Evolutionary conservation across 1,140 invertebrate species (phyloP).

Genomic region (Pantala flavescens): DNA sequence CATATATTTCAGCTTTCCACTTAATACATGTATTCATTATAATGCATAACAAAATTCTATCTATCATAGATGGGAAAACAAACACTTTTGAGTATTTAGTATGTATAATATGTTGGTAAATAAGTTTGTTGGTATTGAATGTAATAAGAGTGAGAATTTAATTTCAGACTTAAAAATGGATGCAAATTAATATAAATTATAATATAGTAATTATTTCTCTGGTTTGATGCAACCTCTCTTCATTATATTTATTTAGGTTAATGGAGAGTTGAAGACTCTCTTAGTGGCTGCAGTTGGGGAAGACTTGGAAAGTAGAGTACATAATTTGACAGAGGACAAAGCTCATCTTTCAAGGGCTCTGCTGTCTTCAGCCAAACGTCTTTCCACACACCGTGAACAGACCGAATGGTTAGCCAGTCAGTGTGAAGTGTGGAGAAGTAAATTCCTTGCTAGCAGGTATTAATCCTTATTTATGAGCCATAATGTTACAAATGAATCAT

Average conservation of each 20-base stretch:
- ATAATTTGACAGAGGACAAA: conserved; percentile 82
- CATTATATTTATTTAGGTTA: conserved; percentile 51
- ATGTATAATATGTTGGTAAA: too few species aligned
- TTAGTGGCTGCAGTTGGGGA: conserved; percentile 88
- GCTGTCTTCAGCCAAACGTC: conserved; percentile 68
- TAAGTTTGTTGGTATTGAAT: too few species aligned
- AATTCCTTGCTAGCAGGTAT: conserved; percentile 85
- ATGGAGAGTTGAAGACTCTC: conserved; percentile 84
- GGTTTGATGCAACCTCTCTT: too few species aligned
- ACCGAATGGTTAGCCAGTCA: conserved; percentile 84
- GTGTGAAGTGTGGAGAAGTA: conserved; percentile 91
- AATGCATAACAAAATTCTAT: too few species aligned
- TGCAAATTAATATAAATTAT: too few species aligned
- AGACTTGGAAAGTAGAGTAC: conserved; percentile 78
- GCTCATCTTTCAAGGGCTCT: conserved; percentile 74
- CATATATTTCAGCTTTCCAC: too few species aligned
- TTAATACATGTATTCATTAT: too few species aligned
- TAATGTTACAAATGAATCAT: not conserved
- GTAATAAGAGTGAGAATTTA: too few species aligned
- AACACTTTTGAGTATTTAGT: too few species aligned
- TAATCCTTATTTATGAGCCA: conserved; percentile 18
- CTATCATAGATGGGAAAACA: too few species aligned
- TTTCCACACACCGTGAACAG: conserved; percentile 81
- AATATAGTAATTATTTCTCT: too few species aligned
- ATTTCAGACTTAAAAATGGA: too few species aligned